Evolutionary conservation across 2,888 invertebrate genomes (phyloP), one percentile per base, ranked within the genome.

Genomic region (Alcis repandata): DNA sequence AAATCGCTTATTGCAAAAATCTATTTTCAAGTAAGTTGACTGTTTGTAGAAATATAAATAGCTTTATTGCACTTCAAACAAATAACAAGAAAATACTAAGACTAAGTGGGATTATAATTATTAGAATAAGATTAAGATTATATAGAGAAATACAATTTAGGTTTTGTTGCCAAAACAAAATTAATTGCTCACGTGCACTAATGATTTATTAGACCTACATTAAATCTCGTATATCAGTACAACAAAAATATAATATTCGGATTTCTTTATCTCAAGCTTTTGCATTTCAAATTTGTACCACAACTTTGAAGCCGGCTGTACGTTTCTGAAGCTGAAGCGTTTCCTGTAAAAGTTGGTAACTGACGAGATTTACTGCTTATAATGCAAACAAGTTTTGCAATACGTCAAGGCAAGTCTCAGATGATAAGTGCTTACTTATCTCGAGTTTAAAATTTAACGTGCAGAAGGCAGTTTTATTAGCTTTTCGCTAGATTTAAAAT

Each of bases 301-400:
- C 17, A 51, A 63, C 43, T 69, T 60, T 41, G 60, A 46, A 56
- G 62, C 36, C 32, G 64, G 32, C 54, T 64, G 63, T 69, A 69
- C 69, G 56, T 43, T n/a, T n/a, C n/a, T n/a, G n/a, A n/a, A n/a
- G n/a, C n/a, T n/a, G 27, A 43, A 58, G 52, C 60, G 53, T 56
- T 69, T 65, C 70, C 67, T 64, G 68, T 60, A 72, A 68, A 64
- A 72, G 60, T 72, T 72, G 48, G 43, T 62, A 68, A 60, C 71
- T 71, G 67, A 69, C 63, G 72, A 71, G 70, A 76, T 77, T 77
- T 77, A 78, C 61, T 67, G 69, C 73, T 69, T 74, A 72, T 68
- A 73, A 73, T 72, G 72, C 71, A 69, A 73, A 72, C 69, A 77
- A 79, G 75, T 78, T 77, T 70, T 71, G 73, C 70, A 70, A 67